phyloP scores from a whole-genome alignment of 1,140 invertebrate species.

The Psilanteris sp. region DNA sequence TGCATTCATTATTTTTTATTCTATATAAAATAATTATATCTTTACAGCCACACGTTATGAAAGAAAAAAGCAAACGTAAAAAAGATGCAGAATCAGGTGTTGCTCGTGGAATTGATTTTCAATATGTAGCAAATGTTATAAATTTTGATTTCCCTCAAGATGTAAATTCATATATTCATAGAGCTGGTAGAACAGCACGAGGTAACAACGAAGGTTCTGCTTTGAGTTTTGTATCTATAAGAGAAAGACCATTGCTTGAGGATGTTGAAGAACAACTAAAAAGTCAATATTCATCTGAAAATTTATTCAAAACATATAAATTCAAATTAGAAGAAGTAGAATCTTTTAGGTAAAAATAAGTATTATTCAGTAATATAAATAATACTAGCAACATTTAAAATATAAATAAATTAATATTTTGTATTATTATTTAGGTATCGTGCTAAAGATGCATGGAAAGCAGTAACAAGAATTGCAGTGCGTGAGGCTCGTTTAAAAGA shows the following conservation, averaged over 20 bases:
- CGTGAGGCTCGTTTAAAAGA: constrained; percentile 96
- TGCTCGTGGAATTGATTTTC: constrained; percentile 97
- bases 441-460: constrained; percentile 95
- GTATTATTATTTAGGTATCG: constrained; percentile 89
- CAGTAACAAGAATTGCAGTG: constrained; percentile 94
- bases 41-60: constrained; percentile 69
- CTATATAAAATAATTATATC: too few species aligned
- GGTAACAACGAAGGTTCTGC: constrained; percentile 96
- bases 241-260: constrained; percentile 88
- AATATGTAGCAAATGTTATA: constrained; percentile 97
- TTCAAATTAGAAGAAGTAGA: constrained; percentile 97
- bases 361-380: too few species aligned
- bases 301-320: constrained; percentile 90
- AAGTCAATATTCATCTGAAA: constrained; percentile 80
- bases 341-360: constrained; percentile 90
- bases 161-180: constrained; percentile 91
- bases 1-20: too few species aligned
- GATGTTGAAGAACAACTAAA: constrained; percentile 87
- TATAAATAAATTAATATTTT: too few species aligned
- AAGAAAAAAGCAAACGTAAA: constrained; percentile 83
- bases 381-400: too few species aligned
- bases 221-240: constrained; percentile 93
- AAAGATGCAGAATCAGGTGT: constrained; percentile 97
- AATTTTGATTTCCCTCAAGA: constrained; percentile 98
- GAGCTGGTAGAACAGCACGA: constrained; percentile 95